Conservation (phyloP, 1,140 invertebrate genomes). For the Penaeus chinensis region DNA sequence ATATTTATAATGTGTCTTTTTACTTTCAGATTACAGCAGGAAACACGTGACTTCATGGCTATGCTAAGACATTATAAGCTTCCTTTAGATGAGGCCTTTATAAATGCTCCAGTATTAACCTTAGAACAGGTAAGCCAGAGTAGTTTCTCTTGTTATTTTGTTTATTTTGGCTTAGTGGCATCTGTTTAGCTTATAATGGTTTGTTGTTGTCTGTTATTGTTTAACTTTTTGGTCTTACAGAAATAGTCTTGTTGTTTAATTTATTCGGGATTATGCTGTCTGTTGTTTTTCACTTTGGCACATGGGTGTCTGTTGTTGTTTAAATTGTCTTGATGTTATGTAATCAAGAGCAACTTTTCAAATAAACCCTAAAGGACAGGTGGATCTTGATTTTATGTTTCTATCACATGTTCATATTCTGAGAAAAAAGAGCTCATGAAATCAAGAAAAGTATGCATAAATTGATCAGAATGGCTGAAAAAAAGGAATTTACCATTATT, state of each 20-base stretch:
- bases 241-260: conserved; percentile 1
- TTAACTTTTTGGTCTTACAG: no score
- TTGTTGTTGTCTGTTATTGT: background rate
- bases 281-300: no score
- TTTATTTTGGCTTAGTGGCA: background rate
- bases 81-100: conserved; percentile 69
- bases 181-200: background rate
- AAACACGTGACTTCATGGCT: conserved; percentile 85
- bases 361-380: no score
- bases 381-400: no score
- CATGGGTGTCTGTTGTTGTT: no score
- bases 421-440: no score
- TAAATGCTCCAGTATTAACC: conserved; percentile 47
- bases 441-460: no score
- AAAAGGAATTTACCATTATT: no score
- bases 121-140: conserved; percentile 62
- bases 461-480: no score
- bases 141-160: conserved; percentile 45
- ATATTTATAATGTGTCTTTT: background rate
- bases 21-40: conserved; percentile 78
- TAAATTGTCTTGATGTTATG: no score
- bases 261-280: background rate
- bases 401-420: no score
- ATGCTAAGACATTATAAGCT: conserved; percentile 88
- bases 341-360: no score